Evolutionary conservation across 1,140 invertebrate genomes (phyloP), one percentile per base, ranked within the genome.

Genomic region (Drosophila virilis): DNA sequence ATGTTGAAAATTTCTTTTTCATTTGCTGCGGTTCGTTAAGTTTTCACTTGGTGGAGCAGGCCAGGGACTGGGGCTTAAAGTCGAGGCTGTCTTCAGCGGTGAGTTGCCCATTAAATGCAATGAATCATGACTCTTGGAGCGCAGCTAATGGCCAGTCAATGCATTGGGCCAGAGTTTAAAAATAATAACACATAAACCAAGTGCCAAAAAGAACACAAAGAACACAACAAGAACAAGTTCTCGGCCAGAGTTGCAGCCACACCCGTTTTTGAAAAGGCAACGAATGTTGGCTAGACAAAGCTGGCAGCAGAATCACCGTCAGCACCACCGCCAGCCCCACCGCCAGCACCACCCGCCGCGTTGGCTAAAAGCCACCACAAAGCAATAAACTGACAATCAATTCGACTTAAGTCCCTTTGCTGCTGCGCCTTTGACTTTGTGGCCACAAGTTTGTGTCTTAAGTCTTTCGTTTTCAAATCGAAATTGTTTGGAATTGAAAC

Each of bases 311-410:
- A 2, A 9, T 17, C n/a, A 8, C 15, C 22, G 17, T 6, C 68
- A 32, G 17, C 5, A 9, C 13, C n/a, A 8, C 15, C 22, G 17
- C 8, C 68, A 37, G 32, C 22, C 32, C 38, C 45, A 8, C 15
- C 22, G 17, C 6, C 68, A 37, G 32, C 22, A 37, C 38, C 45
- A 46, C 67, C 68, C 60, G 61, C 55, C 71, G 66, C 13, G 74
- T 43, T 60, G 28, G 61, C 51, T 35, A 60, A 55, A 73, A 67
- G 69, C 55, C 61, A 74, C 62, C 77, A 72, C 74, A 77, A 71
- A 80, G 80, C 80, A 75, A 83, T 84, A 76, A 80, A 68, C 80
- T 83, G 81, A 79, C 78, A 86, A 82, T 86, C 82, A 88, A 86
- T 82, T 78, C 78, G 60, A 54, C 78, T 86, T 78, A 81, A 85